Evolutionary conservation across 2,113 vertebrate genomes (phyloP), one percentile per base, ranked within the genome.

Genomic region (Candoia aspera): DNA sequence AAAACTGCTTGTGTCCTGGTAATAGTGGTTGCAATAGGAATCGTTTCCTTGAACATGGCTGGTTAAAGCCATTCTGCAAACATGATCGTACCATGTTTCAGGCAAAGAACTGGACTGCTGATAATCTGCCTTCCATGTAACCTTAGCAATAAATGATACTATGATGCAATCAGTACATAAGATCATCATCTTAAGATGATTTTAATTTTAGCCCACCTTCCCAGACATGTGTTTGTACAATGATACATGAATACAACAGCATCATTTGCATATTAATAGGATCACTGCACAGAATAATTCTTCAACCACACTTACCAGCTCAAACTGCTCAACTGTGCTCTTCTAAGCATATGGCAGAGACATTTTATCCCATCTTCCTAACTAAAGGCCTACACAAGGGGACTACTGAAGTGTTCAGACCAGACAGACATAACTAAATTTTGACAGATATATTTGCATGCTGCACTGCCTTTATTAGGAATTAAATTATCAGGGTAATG

Each of bases 401-500:
- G 12, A 68, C 89, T 37, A 37, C 21, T 15, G 10, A 79, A 88
- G 6, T 42, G 17, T 68, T 87, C 46, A 91, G 60, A 49, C 49
- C n/a, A 2, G 0, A 11, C 88, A 5, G 26, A n/a, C 83, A 11
- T 0, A 21, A 24, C 29, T 91, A 29, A 1, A 3, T 0, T 46
- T 64, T 54, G 54, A 55, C 12, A 64, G 55, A 54, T 10, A 57
- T 73, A 86, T 42, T 92, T 86, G 87, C 87, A 19, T 0, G 13
- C n/a, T 60, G 26, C 21, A 64, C 90, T 83, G 33, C 42, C 19
- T 0, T 15, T 42, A 86, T 95, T 91, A 91, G 86, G 94, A 95
- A 96, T 89, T 92, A 91, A 89, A 95, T 33, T 96, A 93, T 93
- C 93, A 95, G 95, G 89, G 24, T 92, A 89, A 0, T 68, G 93